Percentiles rank a stretch among this genome's conserved stretches.
Conservation (phyloP, 2,888 invertebrate genomes). For the Sphaerophoria rueppellii region DNA sequence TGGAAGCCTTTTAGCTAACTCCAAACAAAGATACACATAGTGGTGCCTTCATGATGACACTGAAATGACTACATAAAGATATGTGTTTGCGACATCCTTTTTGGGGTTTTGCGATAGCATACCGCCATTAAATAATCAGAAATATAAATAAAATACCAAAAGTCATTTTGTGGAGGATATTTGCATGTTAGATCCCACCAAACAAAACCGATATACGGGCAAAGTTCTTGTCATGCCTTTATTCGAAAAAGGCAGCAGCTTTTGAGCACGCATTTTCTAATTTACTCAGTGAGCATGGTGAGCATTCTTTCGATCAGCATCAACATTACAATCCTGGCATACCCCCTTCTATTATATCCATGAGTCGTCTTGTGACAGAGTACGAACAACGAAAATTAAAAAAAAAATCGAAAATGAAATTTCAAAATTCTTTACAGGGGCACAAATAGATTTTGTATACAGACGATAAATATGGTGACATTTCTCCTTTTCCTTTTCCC, state of each 20-base stretch:
- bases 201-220: slow-evolving; percentile 51
- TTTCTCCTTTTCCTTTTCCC: slow-evolving; percentile 21
- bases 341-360: slow-evolving; percentile 29
- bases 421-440: slow-evolving; percentile 58
- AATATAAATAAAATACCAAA: slow-evolving; percentile 74
- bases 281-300: slow-evolving; percentile 56
- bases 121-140: slow-evolving; percentile 73
- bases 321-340: slow-evolving; percentile 2
- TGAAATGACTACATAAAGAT: slow-evolving; percentile 33
- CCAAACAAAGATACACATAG: slow-evolving; percentile 14
- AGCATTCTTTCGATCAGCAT: slow-evolving; percentile 69
- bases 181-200: slow-evolving; percentile 52
- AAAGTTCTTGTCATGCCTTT: slow-evolving; percentile 54
- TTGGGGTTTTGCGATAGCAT: slow-evolving; percentile 69
- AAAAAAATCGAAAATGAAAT: slow-evolving; percentile 68
- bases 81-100: slow-evolving; percentile 65
- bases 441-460: slow-evolving; percentile 48
- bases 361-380: slow-evolving; percentile 60
- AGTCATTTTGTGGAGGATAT: slow-evolving; percentile 72
- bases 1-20: slow-evolving; percentile 57
- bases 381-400: slow-evolving; percentile 41
- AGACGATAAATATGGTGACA: slow-evolving; percentile 64
- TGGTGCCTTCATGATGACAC: slow-evolving; percentile 8
- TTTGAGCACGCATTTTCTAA: slow-evolving; percentile 72
- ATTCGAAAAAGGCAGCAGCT: slow-evolving; percentile 57